A percentile compares a stretch with the other conserved stretches of the same genome.
phyloP scores from a whole-genome alignment of 2,113 vertebrate species.

The Leiothrix lutea region DNA sequence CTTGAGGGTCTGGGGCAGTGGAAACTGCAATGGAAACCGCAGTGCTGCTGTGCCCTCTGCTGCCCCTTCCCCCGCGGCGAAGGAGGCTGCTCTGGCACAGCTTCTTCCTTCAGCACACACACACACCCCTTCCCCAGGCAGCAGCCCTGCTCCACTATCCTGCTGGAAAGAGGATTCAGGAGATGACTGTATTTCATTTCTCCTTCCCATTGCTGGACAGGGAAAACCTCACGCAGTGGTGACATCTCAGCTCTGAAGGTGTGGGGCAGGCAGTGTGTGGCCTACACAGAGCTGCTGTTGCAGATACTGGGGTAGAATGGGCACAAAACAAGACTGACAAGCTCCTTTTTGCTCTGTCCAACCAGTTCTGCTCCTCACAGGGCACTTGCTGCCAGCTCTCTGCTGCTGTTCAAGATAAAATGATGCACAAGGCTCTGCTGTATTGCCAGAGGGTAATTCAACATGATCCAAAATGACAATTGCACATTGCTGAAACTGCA shows the following conservation, averaged over 20 bases:
- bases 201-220: not conserved
- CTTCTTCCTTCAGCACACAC: not conserved
- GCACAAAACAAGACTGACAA: not conserved
- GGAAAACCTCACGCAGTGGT: not conserved
- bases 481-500: not conserved
- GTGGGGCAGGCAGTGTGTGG: not conserved
- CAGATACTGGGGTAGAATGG: not conserved
- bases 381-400: not conserved
- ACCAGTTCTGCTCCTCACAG: not conserved
- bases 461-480: not conserved
- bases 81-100: not conserved
- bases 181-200: not conserved
- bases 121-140: not conserved
- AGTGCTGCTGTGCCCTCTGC: not conserved
- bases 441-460: not conserved
- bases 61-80: not conserved
- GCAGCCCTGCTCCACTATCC: not conserved
- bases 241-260: not conserved
- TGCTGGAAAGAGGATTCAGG: not conserved
- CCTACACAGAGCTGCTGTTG: not conserved
- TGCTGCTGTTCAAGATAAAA: not conserved
- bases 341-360: not conserved
- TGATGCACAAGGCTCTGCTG: not conserved
- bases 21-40: not conserved
- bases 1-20: not conserved